These are phyloP conservation scores for Ascaphus truei DNA, from an alignment of 2,113 vertebrate species.

Conservation along the genomic window DNA sequence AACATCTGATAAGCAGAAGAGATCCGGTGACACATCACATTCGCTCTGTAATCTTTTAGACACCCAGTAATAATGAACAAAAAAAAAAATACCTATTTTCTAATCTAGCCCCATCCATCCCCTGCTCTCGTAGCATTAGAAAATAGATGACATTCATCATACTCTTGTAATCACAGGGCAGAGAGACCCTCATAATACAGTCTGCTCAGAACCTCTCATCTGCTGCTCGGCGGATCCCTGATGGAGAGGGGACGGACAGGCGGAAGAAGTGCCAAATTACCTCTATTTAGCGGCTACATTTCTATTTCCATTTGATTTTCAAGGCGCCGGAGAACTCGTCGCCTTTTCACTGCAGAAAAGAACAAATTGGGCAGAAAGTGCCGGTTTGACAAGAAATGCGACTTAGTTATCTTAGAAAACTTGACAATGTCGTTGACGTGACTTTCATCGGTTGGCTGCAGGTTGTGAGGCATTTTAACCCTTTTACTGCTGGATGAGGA, in stretches of 20 bases:
- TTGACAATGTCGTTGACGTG: too few species aligned
- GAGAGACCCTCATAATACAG: background rate
- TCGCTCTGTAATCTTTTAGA: background rate
- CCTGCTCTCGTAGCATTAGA: background rate
- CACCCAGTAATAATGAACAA: background rate
- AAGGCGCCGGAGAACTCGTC: background rate
- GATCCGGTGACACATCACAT: background rate
- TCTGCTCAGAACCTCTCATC: background rate
- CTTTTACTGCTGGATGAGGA: too few species aligned
- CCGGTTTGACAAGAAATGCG: too few species aligned
- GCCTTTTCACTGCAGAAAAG: too few species aligned
- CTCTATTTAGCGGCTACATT: background rate
- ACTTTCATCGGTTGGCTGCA: too few species aligned
- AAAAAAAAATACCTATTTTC: background rate
- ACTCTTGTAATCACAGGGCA: background rate
- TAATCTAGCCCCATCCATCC: background rate
- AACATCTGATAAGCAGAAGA: too few species aligned
- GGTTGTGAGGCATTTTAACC: too few species aligned
- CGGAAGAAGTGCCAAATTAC: background rate
- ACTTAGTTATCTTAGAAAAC: too few species aligned
- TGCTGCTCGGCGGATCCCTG: background rate
- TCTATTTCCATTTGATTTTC: background rate
- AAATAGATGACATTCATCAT: slow-evolving; percentile 6
- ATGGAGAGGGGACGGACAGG: background rate
- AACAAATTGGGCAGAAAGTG: too few species aligned